Conservation (phyloP, 2,797 vertebrate species). For the Falco naumanni region DNA sequence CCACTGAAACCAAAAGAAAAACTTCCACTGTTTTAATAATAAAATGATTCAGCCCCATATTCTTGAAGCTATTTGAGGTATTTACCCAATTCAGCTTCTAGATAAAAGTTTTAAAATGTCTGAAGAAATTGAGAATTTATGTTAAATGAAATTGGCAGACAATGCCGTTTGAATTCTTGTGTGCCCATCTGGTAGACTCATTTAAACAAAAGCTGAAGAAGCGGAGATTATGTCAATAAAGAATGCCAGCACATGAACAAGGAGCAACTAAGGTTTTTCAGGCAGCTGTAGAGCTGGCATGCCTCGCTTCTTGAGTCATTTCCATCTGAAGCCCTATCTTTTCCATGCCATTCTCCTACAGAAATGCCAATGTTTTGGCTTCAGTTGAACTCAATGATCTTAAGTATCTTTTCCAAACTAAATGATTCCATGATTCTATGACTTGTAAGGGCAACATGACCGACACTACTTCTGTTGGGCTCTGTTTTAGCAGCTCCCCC, state of each 20-base stretch:
- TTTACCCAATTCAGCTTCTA: not conserved
- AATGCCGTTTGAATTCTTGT: not conserved
- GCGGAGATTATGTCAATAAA: conserved; percentile 7
- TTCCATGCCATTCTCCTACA: not conserved
- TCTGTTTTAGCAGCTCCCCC: not conserved
- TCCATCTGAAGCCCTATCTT: not conserved
- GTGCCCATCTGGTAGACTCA: conserved; percentile 4
- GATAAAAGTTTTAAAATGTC: not conserved
- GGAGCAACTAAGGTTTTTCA: not conserved
- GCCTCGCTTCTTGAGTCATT: not conserved
- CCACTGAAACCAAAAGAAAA: not conserved
- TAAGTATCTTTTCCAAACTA: not conserved
- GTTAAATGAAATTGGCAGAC: not conserved
- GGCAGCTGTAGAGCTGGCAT: not conserved
- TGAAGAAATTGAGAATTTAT: not conserved
- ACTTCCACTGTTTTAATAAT: not conserved
- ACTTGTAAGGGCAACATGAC: not conserved
- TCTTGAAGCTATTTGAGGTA: not conserved
- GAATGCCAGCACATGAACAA: not conserved
- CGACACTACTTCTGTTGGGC: not conserved
- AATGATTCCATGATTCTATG: not conserved
- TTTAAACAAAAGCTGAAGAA: conserved; percentile 23
- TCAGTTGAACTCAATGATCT: not conserved
- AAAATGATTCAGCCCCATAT: not conserved
- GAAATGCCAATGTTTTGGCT: not conserved